Conservation (phyloP, 2,797 vertebrate genomes). For the Diceros bicornis region DNA sequence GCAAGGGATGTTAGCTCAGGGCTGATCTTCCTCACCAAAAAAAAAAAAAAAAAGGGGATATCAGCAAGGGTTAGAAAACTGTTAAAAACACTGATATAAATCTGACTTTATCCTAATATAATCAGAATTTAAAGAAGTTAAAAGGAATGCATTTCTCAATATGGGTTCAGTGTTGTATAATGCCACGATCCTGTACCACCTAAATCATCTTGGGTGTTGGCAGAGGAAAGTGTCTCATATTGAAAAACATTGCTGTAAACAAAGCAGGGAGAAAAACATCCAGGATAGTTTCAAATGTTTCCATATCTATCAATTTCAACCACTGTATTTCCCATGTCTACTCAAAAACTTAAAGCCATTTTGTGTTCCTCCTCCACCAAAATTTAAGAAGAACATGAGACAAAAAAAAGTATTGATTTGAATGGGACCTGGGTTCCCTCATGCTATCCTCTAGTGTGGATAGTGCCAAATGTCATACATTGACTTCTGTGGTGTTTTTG, state of each 20-base stretch:
- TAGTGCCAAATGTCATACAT: not conserved
- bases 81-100: not conserved
- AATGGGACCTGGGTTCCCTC: not conserved
- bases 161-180: not conserved
- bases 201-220: not conserved
- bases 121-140: conserved; percentile 7
- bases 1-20: no score
- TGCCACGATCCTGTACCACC: not conserved
- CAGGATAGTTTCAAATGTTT: not conserved
- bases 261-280: not conserved
- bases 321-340: not conserved
- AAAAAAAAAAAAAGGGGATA: not conserved
- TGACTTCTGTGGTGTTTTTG: not conserved
- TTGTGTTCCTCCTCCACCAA: not conserved
- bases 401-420: not conserved
- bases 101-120: not conserved
- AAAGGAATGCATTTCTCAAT: not conserved
- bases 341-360: not conserved
- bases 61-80: not conserved
- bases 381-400: conserved; percentile 13
- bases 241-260: not conserved
- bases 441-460: not conserved
- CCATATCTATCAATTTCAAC: not conserved
- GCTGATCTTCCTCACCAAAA: no score
- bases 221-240: not conserved